Conservation (phyloP, 2,797 vertebrate species). For the Pachyuromys duprasi region DNA sequence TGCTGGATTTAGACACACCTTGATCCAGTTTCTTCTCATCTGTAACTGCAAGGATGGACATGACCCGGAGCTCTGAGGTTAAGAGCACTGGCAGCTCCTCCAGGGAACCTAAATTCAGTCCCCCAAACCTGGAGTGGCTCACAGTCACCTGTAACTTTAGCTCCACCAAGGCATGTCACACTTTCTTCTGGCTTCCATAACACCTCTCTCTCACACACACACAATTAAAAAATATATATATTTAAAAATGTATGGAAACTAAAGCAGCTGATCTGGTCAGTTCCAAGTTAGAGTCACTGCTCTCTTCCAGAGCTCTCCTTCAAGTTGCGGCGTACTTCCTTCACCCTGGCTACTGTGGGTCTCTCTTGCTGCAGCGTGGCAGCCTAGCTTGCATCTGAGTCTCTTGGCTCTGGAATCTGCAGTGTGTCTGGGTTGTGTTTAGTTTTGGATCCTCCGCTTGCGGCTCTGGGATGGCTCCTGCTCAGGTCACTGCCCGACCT, state of each 20-base stretch:
- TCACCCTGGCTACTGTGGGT: neutral
- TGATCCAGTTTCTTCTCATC: neutral
- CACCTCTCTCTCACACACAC: neutral
- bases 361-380: neutral
- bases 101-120: neutral
- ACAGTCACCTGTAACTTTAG: neutral
- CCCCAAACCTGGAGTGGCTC: neutral
- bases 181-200: neutral
- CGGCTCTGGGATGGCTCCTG: neutral
- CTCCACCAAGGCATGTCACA: neutral
- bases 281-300: neutral
- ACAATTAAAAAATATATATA: accelerated
- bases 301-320: neutral
- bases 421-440: neutral
- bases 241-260: neutral
- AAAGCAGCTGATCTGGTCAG: neutral
- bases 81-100: neutral
- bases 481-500: neutral
- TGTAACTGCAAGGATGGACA: neutral
- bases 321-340: neutral
- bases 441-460: neutral
- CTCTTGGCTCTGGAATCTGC: neutral
- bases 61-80: neutral
- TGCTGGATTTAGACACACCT: neutral
- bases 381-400: neutral